Base-by-base conservation (phyloP, 2,888 invertebrate genomes). In the Hydropsyche betteni region DNA sequence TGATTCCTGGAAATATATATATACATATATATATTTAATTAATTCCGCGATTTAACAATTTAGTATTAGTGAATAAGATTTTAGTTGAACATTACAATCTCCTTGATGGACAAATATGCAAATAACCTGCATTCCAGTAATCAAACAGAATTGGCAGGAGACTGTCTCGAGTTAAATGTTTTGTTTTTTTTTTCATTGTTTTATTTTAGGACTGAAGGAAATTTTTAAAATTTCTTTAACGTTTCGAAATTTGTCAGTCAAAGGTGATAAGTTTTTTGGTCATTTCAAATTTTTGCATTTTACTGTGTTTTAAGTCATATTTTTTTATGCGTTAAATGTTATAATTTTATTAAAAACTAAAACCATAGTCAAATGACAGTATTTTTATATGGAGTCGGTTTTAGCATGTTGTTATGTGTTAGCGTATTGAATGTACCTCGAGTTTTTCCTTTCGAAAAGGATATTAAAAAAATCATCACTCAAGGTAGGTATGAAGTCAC, bases 331-430 rank as follows among this genome's bases (percentile, higher is more conserved):
- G 82, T 83, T 84, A 73, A 73, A 71, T 79, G 74, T 78, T 83
- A 82, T 64, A 82, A 83, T 79, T 85, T 85, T 86, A 85, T 86
- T 83, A 84, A 85, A 87, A 86, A 79, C 74, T 77, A 72, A 79
- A 80, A 77, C 86, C 86, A 86, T 88, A 88, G 88, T 88, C 88
- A 87, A 87, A 88, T 87, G 86, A 86, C 88, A 88, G 88, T 88
- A 88, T 88, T 88, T 88, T 88, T 88, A 82, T 88, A 88, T 86
- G 82, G 85, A 84, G 86, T 86, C 86, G 87, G 76, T 76, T 87
- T 68, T 75, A 70, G 73, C 14, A 68, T 70, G 75, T 75, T 64
- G 68, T 44, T 77, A 58, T 74, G 75, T 77, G 77, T 75, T 77
- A 51, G 72, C 71, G 74, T 68, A 69, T 61, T 52, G 74, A 61